Evolutionary conservation across 2,797 vertebrate species (phyloP).

Genomic region (Gymnoscopelus braueri): DNA sequence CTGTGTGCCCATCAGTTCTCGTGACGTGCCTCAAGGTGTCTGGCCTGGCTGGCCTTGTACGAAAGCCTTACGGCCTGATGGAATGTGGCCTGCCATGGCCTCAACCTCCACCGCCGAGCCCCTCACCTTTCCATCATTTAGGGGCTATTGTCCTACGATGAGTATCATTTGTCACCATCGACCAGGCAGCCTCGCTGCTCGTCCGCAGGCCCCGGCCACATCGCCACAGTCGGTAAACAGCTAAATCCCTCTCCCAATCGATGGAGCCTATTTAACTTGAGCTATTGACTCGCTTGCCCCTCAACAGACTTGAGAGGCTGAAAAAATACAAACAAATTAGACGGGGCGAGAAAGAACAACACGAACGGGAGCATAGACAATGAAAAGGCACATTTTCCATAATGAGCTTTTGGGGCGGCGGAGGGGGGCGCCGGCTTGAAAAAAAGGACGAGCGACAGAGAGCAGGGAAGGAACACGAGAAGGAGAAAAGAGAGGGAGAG

Average conservation of each 20-base stretch:
- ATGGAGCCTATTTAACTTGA: slow-evolving; percentile 73
- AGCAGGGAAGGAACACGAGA: slow-evolving; percentile 20
- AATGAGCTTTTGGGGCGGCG: slow-evolving; percentile 63
- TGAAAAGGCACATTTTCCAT: slow-evolving; percentile 68
- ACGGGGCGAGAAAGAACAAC: slow-evolving; percentile 55
- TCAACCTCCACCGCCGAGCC: slow-evolving; percentile 35
- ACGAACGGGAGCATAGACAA: slow-evolving; percentile 38
- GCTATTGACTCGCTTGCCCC: slow-evolving; percentile 68
- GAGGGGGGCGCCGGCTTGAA: slow-evolving; percentile 1
- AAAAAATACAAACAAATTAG: slow-evolving; percentile 73
- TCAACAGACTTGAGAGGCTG: slow-evolving; percentile 50
- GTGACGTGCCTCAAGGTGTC: slow-evolving; percentile 34
- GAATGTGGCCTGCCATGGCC: slow-evolving; percentile 36
- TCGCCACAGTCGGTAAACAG: slow-evolving; percentile 76
- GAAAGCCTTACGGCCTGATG: slow-evolving; percentile 57
- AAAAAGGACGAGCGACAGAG: slow-evolving; percentile 38
- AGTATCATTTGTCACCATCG: slow-evolving; percentile 68
- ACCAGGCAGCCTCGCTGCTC: slow-evolving; percentile 42
- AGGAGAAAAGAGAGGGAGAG: slow-evolving; percentile 12
- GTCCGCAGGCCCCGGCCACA: slow-evolving; percentile 34
- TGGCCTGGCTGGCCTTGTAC: slow-evolving; percentile 20
- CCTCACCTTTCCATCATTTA: slow-evolving; percentile 54
- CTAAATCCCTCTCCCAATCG: slow-evolving; percentile 72
- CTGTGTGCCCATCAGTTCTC: slow-evolving; percentile 32
- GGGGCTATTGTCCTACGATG: slow-evolving; percentile 55